Conservation (phyloP, 2,113 vertebrate species). For the Campylorhamphus procurvoides region DNA sequence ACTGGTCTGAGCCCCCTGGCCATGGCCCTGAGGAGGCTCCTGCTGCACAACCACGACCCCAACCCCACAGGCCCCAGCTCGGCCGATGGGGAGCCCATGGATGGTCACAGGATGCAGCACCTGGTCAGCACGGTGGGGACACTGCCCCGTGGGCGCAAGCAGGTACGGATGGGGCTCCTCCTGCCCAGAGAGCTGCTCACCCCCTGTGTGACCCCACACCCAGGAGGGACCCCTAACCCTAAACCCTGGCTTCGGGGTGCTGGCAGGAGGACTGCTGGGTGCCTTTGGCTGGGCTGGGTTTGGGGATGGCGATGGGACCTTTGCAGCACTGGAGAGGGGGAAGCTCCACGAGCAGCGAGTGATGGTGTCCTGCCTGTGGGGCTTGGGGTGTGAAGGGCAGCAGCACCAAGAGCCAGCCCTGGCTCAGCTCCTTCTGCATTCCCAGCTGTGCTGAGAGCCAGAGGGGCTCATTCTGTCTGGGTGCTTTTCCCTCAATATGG, state of each 20-base stretch:
- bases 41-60: constrained; percentile 64
- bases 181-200: not conserved
- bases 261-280: accelerated
- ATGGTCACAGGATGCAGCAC: constrained; percentile 69
- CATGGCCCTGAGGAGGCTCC: constrained; percentile 80
- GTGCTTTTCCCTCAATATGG: accelerated
- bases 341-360: accelerated
- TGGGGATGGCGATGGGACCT: accelerated
- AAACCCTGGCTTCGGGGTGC: accelerated
- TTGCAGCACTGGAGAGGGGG: accelerated
- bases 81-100: constrained; percentile 60
- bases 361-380: not conserved
- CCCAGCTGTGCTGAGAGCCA: not conserved
- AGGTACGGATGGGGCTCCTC: constrained; percentile 70
- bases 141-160: constrained; percentile 75
- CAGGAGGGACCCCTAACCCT: not conserved
- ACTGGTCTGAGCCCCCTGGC: not conserved
- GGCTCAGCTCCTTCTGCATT: not conserved
- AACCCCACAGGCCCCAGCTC: constrained; percentile 59
- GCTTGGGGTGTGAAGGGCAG: not conserved
- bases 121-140: constrained; percentile 66
- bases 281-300: accelerated
- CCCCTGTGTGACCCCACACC: accelerated
- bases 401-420: accelerated
- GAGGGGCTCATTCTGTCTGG: not conserved